Base-by-base conservation (phyloP, 2,888 invertebrate genomes). In the Netelia fuscicornis region DNA sequence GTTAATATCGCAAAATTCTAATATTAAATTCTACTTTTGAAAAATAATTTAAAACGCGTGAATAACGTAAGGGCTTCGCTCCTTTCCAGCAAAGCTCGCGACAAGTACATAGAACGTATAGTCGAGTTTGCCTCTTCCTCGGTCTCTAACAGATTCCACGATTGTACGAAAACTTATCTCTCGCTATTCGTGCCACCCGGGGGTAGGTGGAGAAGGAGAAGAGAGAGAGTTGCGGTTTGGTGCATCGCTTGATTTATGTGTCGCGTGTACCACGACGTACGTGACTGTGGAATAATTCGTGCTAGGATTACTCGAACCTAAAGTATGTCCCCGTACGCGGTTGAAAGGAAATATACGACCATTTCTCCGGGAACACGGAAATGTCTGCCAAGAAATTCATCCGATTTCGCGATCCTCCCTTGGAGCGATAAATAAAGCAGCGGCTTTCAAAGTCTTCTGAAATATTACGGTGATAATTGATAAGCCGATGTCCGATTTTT, bases 261-360 rank as follows among this genome's bases (percentile, higher is more conserved):
- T 67, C 65, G 44, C 77, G 65, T 82, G 71, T 67, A 67, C 37
- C 37, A 37, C 64, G 54, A 68, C 20, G 52, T 77, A 82, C 82
- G 82, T 72, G 82, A 77, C 77, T 60, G 65, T 67, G 48, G 72
- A 82, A 77, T 82, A 82, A 77, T 82, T 82, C 82, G 65, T 72
- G 76, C 82, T 65, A 60, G 77, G 72, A 72, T 82, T 82, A 72
- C 65, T 77, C 72, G 42, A 77, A 77, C 65, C 30, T 67, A 42
- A 78, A 77, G 65, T 67, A 72, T 37, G 60, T 82, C 23, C 72
- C 64, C 60, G 20, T 10, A 10, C n/a, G 23, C 48, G 30, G 20
- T 60, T 30, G 60, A 48, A 11, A 44, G 62, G 20, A 77, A 71
- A 67, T 17, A 72, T 77, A 82, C 82, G 67, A 60, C 56, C 11